A percentile compares a stretch with the other conserved stretches of the same genome.
Conservation (phyloP, 2,888 invertebrate species). For the Agrypnus murinus region DNA sequence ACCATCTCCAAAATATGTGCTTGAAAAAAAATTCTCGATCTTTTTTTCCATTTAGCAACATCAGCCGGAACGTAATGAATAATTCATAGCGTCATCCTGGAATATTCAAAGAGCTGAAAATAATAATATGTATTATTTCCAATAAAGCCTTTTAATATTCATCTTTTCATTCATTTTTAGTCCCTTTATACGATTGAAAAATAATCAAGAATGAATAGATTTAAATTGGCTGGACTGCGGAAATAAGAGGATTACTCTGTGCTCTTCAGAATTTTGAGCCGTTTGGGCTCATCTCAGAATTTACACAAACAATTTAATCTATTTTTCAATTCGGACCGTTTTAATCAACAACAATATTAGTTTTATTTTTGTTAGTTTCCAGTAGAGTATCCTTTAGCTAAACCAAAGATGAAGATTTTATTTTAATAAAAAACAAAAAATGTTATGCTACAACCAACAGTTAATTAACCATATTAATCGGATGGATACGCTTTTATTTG, state of each 20-base stretch:
- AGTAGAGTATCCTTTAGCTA: slow-evolving; percentile 2
- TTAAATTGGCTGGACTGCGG: slow-evolving; percentile 27
- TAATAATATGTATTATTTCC: slow-evolving; percentile 26
- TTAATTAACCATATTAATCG: slow-evolving; percentile 22
- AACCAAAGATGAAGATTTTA: too few relatives aligned
- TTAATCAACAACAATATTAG: background rate
- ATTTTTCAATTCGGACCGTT: background rate
- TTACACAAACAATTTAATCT: background rate
- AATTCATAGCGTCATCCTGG: background rate
- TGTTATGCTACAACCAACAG: slow-evolving; percentile 20
- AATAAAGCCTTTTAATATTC: slow-evolving; percentile 23
- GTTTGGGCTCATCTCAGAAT: background rate
- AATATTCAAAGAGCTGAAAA: background rate
- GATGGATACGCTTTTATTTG: slow-evolving; percentile 15
- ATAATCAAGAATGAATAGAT: slow-evolving; percentile 24
- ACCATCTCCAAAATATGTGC: too few relatives aligned
- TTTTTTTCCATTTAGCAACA: too few relatives aligned
- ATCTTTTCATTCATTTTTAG: slow-evolving; percentile 13
- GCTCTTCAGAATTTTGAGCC: background rate
- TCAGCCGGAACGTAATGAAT: background rate
- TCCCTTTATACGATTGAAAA: slow-evolving; percentile 7
- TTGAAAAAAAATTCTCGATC: too few relatives aligned
- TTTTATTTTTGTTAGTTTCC: background rate
- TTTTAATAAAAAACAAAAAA: background rate
- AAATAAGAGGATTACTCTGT: slow-evolving; percentile 17